Evolutionary conservation across 2,797 vertebrate genomes (phyloP).

Genomic region (Cetoscarus ocellatus): DNA sequence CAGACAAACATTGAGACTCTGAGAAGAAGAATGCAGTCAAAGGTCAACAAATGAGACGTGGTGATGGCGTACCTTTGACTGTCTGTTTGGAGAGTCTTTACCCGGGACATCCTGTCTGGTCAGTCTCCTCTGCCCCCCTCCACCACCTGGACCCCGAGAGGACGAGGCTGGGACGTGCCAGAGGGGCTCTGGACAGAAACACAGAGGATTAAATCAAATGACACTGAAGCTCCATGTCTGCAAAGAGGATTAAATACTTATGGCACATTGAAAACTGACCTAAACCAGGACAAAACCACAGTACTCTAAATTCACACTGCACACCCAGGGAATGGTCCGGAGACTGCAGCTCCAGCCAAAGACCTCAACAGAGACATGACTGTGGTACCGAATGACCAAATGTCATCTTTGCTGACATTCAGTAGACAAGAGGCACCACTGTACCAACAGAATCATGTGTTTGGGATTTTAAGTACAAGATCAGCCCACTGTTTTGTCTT

Average conservation of each 20-base stretch:
- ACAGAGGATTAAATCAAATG: slow-evolving; percentile 72
- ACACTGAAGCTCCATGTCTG: slow-evolving; percentile 55
- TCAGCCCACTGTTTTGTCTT: no score
- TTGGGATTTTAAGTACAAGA: no score
- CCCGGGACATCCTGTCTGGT: slow-evolving; percentile 86
- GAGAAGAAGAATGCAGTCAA: neutral
- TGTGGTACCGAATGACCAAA: no score
- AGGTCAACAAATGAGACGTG: neutral
- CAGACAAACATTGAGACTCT: slow-evolving; percentile 12
- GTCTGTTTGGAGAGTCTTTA: slow-evolving; percentile 92
- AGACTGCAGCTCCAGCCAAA: no score
- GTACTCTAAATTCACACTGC: slow-evolving; percentile 39
- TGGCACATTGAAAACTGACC: slow-evolving; percentile 68
- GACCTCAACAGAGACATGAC: no score
- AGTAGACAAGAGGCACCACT: no score
- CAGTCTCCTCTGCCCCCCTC: slow-evolving; percentile 82
- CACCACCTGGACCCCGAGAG: slow-evolving; percentile 79
- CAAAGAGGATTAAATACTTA: slow-evolving; percentile 80
- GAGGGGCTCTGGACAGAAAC: slow-evolving; percentile 86
- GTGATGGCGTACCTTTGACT: slow-evolving; percentile 88
- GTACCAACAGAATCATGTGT: no score
- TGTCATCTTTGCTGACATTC: no score
- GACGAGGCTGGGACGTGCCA: slow-evolving; percentile 91
- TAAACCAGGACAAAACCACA: slow-evolving; percentile 7
- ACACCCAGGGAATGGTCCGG: no score